Conservation (phyloP, 2,888 invertebrate genomes). For the Coleophora deauratella region DNA sequence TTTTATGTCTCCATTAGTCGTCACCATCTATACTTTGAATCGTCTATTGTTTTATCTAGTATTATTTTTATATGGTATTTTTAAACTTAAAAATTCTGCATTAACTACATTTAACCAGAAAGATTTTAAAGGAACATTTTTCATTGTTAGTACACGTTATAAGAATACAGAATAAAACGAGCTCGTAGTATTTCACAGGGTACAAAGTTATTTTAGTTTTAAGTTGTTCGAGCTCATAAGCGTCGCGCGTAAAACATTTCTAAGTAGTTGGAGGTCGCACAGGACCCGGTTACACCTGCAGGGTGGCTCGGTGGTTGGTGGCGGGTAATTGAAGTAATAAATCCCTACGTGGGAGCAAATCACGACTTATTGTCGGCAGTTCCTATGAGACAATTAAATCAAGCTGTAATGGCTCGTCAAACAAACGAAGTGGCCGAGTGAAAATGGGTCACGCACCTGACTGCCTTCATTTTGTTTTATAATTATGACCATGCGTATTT, state of each 20-base stretch:
- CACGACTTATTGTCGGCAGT: constrained; percentile 37
- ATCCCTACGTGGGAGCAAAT: constrained; percentile 32
- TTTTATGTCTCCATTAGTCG: constrained; percentile 35
- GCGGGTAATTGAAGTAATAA: constrained; percentile 35
- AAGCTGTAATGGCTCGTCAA: constrained; percentile 29
- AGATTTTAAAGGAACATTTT: no score
- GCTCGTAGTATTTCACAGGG: no score
- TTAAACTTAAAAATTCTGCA: no score
- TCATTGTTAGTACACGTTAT: no score
- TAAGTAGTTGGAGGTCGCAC: constrained; percentile 1
- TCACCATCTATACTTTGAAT: constrained; percentile 18
- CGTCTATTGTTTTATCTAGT: background rate
- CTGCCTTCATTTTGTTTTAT: constrained; percentile 21
- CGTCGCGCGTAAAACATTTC: constrained; percentile 2
- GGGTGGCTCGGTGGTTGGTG: background rate
- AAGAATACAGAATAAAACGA: no score
- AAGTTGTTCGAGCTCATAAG: constrained; percentile 5
- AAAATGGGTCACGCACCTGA: constrained; percentile 25
- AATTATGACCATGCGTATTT: no score
- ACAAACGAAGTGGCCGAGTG: constrained; percentile 15
- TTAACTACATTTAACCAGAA: no score
- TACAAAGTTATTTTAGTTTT: constrained; percentile 4
- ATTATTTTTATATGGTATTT: no score
- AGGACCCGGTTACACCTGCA: background rate
- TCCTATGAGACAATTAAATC: constrained; percentile 40